Evolutionary conservation across 2,888 invertebrate genomes (phyloP).

Genomic region (Tachina grossa): DNA sequence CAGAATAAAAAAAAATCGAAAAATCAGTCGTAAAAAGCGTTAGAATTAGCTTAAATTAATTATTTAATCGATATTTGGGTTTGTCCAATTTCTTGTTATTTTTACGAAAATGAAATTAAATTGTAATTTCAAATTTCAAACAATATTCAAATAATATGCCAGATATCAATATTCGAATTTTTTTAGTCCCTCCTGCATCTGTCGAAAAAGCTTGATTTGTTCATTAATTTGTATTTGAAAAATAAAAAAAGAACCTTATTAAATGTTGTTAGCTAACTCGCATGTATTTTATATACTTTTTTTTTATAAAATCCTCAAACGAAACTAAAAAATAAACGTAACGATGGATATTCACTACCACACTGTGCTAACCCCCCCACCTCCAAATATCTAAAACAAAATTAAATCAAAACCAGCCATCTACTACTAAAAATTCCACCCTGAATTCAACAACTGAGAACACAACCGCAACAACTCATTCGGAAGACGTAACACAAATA

Average conservation of each 20-base stretch:
- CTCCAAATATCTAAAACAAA: conserved; percentile 21
- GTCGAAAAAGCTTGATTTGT: conserved; percentile 49
- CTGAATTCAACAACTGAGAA: conserved; percentile 62
- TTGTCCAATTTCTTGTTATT: too few species aligned
- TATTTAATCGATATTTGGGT: too few species aligned
- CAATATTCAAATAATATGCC: too few species aligned
- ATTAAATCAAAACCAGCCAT: conserved; percentile 54
- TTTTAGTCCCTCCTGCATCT: too few species aligned
- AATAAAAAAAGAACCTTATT: conserved; percentile 3
- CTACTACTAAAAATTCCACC: conserved; percentile 63
- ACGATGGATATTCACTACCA: conserved; percentile 32
- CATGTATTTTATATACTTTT: conserved; percentile 64
- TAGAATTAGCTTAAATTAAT: too few species aligned
- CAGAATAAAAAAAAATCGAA: too few species aligned
- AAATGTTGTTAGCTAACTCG: conserved; percentile 64
- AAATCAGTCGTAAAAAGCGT: too few species aligned
- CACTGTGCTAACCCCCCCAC: conserved; percentile 65
- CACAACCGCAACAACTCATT: conserved; percentile 43
- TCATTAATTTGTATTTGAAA: neutral
- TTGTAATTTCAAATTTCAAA: too few species aligned
- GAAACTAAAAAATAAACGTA: conserved; percentile 27
- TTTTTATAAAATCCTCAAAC: conserved; percentile 49
- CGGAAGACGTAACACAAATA: conserved; percentile 62
- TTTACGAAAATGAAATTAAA: too few species aligned
- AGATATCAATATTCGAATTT: too few species aligned